These are phyloP conservation scores for Spodoptera exigua DNA, from an alignment of 2,888 invertebrate species.

Conservation along the genomic window DNA sequence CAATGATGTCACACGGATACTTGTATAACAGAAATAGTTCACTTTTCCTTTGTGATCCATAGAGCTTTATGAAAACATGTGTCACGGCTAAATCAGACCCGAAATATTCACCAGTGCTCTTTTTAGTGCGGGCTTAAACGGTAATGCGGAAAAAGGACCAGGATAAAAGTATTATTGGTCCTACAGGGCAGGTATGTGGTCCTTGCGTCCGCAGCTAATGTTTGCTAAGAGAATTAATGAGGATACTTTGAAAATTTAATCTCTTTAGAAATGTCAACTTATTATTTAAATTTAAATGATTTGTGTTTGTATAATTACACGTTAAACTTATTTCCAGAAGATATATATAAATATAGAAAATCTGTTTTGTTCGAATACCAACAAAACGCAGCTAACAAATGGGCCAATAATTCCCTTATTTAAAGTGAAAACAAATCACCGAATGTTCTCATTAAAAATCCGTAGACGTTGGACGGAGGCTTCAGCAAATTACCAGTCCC, in stretches of 20 bases:
- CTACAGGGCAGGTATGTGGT: no score
- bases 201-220: no score
- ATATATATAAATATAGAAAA: background rate
- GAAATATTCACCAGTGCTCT: no score
- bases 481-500: slow-evolving; percentile 53
- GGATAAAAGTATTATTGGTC: no score
- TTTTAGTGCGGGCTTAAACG: no score
- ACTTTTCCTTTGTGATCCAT: slow-evolving; percentile 46
- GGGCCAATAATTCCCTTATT: slow-evolving; percentile 25
- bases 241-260: no score
- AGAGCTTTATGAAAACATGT: slow-evolving; percentile 28
- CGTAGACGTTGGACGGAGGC: slow-evolving; percentile 47
- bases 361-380: background rate
- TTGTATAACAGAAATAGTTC: slow-evolving; percentile 40
- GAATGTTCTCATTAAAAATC: slow-evolving; percentile 55
- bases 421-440: slow-evolving; percentile 52
- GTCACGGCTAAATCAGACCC: slow-evolving; percentile 17
- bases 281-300: no score
- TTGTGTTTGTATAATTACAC: no score
- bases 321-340: background rate
- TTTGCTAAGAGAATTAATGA: no score
- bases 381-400: slow-evolving; percentile 15
- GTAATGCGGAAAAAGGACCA: no score
- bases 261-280: no score
- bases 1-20: slow-evolving; percentile 51